phyloP scores from a whole-genome alignment of 2,888 invertebrate genomes.

The Augiades crinisus region DNA sequence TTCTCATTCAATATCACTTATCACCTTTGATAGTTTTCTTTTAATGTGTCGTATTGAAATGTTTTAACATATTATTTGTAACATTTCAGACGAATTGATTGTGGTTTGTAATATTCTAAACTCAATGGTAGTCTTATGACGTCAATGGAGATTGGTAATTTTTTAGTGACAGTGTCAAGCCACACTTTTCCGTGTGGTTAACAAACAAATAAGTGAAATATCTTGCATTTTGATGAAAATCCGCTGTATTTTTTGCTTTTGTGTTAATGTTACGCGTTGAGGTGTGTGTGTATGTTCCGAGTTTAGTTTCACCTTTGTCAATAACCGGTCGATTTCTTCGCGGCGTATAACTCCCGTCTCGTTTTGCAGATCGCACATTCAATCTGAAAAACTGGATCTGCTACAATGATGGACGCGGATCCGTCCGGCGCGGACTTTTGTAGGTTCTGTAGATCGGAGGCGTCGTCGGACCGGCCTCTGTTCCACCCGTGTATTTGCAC shows the following conservation, averaged over 20 bases:
- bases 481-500: constrained; percentile 99
- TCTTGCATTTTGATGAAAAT: constrained; percentile 47
- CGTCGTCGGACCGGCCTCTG: constrained; percentile 93
- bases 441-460: constrained; percentile 98
- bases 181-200: constrained; percentile 46
- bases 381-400: constrained; percentile 70
- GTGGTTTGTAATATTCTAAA: background rate
- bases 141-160: constrained; percentile 14
- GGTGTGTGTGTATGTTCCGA: constrained; percentile 38
- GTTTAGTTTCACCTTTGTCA: constrained; percentile 8
- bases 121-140: constrained; percentile 6
- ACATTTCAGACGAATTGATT: background rate
- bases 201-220: constrained; percentile 59
- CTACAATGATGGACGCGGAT: constrained; percentile 73
- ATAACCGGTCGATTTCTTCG: background rate
- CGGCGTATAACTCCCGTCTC: constrained; percentile 33
- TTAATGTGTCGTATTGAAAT: background rate
- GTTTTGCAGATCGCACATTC: constrained; percentile 60
- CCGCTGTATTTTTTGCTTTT: constrained; percentile 44
- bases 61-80: background rate
- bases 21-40: background rate
- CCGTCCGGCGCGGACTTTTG: constrained; percentile 92
- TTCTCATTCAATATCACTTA: no score
- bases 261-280: constrained; percentile 38
- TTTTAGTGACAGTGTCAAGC: constrained; percentile 16